Evolutionary conservation across 2,113 vertebrate genomes (phyloP), one percentile per base, ranked within the genome.

Genomic region (Spermophilus dauricus): DNA sequence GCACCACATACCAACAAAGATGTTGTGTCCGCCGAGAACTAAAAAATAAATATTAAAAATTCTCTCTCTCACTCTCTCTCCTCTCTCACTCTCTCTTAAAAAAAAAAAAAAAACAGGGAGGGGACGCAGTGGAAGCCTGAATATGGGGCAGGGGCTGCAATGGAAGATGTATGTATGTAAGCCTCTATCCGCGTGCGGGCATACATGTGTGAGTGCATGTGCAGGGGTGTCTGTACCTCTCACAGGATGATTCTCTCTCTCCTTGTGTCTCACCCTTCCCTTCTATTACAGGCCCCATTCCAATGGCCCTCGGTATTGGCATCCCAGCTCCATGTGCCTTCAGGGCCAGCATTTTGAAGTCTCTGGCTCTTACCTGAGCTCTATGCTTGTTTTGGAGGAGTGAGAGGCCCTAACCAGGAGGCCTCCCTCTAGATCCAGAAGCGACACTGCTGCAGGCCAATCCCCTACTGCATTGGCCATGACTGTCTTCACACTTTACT

Each of bases 281-380:
- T 61, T 89, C 34, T 84, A 72, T 65, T 58, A 72, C 0, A 5
- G 69, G 22, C 18, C 22, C 16, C 20, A 86, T 16, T 5, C 28
- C 72, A 70, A 72, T 18, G 81, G 51, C 14, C 28, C 22, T 88
- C 58, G 48, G 51, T 86, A 81, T 69, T 58, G 30, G 70, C 37
- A 61, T 69, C 20, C 11, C 45, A 51, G 39, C 14, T 65, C 16
- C 58, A 18, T 37, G n/a, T 80, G 39, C 20, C 37, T 77, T 80
- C 63, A 84, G 32, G 9, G 5, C 58, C 32, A 34, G 14, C 24
- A 93, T 80, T 94, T 84, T 58, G 92, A n/a, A 12, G 14, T 94
- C 24, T 83, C 58, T 91, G n/a, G 22, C 39, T 37, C 37, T 88
- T 63, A 28, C 17, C 51, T 84, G 69, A 81, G 69, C 69, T 16